Base-by-base conservation (phyloP, 2,797 vertebrate species). In the Chloroceryle amazona region DNA sequence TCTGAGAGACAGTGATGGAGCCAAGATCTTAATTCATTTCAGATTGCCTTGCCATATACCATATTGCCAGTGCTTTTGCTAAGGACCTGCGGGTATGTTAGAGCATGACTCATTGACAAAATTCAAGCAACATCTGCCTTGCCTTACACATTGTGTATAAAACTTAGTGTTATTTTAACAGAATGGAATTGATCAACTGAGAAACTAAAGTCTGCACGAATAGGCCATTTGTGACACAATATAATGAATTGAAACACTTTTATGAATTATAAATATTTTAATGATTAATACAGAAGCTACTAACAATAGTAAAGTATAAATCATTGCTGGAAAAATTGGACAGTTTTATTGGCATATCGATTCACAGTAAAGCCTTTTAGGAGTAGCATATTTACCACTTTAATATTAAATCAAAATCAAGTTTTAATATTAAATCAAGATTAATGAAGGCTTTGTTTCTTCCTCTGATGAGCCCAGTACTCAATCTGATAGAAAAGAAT, bases 121-220 rank as follows among this genome's bases (percentile, higher is more conserved):
- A 75, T 81, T 90, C 62, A 75, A 75, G 29, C n/a, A 95, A 81
- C 66, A 65, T 93, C 62, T 95, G 72, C 42, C 72, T 85, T 80
- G 21, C 25, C 28, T 88, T 81, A 62, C 39, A 72, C 4, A 31
- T 29, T 31, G 21, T 25, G 9, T 92, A 37, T 37, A 62, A 81
- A 94, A 94, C 65, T 49, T 11, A 39, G 28, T 62, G 42, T 33
- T 75, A 46, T 76, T 84, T 81, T 66, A 76, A 70, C 25, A 73
- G 54, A 72, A 61, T 72, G 29, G 26, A 92, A 65, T 2, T 75
- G 46, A 71, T 74, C 55, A 62, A 75, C 16, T 80, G 88, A 73
- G n/a, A 95, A 92, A 81, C 8, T 51, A 46, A 49, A 66, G 21
- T 66, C 55, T 89, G 13, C 7, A 66, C 12, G 57, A 72, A 80